Evolutionary conservation across 1,140 invertebrate genomes (phyloP), one percentile per base, ranked within the genome.

Genomic region (Plodia interpunctella): DNA sequence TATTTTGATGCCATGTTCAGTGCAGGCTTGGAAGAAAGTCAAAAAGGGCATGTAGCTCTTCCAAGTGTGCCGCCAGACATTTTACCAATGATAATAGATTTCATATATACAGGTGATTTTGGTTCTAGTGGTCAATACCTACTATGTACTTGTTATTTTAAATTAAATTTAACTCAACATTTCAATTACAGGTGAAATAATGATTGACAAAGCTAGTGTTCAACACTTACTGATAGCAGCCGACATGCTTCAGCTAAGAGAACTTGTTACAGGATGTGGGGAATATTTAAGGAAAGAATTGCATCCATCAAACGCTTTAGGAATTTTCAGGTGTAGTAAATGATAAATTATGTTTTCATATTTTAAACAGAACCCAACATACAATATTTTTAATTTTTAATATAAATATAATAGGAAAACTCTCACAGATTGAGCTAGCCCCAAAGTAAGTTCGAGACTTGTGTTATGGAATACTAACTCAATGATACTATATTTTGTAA

Each of bases 1-100:
- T 99, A 99, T 84, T 99, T 99, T 85, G 94, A 97, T 90, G 97
- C 97, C 55, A 98, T 98, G 97, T 98, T 98, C 71, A 95, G 94
- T 57, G 93, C 94, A 38, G 96, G 95, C 17, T 69, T 92, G 57
- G 91, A 94, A 56, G 97, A 98, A 84, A 95, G 95, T 72, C 92
- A 95, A 65, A 93, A 96, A 74, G 92, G 94, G 65, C 91, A 92
- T 49, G 93, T 98, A 13, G 92, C 95, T 70, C 90, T 98, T 55
- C 95, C 95, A 70, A 94, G 94, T 49, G 92, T 98, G 25, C 92
- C 94, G 59, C 91, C 94, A 58, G 88, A 94, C 51, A 95, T 95
- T 63, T 91, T 98, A 59, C 92, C 94, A 54, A 90, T 92, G 62
- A 90, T 98, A 0, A 91, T 98, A 49, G 93, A 96, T 72, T 98